Evolutionary conservation across 2,113 vertebrate genomes (phyloP).

Genomic region (Synodontis membranacea): DNA sequence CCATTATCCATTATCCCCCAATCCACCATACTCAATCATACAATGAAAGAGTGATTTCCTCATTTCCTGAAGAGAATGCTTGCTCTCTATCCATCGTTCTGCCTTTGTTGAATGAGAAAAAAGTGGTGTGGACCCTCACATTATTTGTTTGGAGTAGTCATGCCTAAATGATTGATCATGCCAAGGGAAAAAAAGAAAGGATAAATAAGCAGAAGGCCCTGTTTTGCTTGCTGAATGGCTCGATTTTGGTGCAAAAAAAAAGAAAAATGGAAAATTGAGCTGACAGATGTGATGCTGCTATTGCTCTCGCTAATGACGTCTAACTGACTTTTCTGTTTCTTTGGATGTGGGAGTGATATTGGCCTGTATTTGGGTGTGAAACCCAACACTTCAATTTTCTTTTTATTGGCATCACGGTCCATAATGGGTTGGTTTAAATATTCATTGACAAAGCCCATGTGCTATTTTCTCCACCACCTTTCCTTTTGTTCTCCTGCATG

Average conservation of each 20-base stretch:
- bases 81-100: conserved; percentile 17
- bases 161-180: conserved; percentile 43
- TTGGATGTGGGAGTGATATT: conserved; percentile 23
- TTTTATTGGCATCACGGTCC: conserved; percentile 29
- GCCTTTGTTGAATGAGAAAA: conserved; percentile 28
- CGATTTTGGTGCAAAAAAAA: not conserved
- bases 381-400: not conserved
- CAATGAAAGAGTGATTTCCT: conserved; percentile 33
- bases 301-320: not conserved
- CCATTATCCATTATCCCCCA: not conserved
- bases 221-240: not conserved
- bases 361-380: not conserved
- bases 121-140: conserved; percentile 26
- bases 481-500: conserved; percentile 16
- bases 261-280: not conserved
- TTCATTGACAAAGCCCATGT: conserved; percentile 19
- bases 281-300: too few species aligned
- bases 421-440: conserved; percentile 35
- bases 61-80: not conserved
- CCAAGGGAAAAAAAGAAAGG: conserved; percentile 5
- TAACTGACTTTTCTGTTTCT: not conserved
- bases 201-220: conserved; percentile 11
- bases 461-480: not conserved
- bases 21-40: not conserved
- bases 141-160: conserved; percentile 52